Evolutionary conservation across 2,797 vertebrate species (phyloP).

Genomic region (Spondyliosoma cantharus): DNA sequence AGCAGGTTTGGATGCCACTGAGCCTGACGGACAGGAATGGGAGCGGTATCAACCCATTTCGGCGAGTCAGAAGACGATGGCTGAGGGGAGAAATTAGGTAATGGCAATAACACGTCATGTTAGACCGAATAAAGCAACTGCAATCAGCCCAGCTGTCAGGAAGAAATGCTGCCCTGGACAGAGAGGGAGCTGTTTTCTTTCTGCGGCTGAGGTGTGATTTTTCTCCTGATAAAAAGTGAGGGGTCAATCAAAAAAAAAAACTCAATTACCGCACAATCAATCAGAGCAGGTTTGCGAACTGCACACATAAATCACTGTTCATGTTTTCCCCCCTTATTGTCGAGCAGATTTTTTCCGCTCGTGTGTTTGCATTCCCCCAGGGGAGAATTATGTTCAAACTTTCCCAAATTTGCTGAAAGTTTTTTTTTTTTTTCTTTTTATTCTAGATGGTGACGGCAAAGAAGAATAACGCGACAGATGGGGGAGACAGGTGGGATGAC

Average conservation of each 20-base stretch:
- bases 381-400: conserved; percentile 29
- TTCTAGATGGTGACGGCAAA: background rate
- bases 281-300: conserved; percentile 47
- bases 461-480: conserved; percentile 57
- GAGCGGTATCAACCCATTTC: conserved; percentile 38
- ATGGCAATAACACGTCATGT: conserved; percentile 72
- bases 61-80: conserved; percentile 60
- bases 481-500: conserved; percentile 60
- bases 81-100: conserved; percentile 63
- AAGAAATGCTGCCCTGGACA: conserved; percentile 59
- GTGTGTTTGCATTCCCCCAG: background rate
- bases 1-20: conserved; percentile 31
- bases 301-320: background rate
- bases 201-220: conserved; percentile 60
- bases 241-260: conserved; percentile 60
- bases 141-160: conserved; percentile 73
- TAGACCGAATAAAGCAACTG: conserved; percentile 67
- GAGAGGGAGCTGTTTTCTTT: conserved; percentile 49
- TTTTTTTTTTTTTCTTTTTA: conserved; percentile 44
- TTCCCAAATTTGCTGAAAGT: conserved; percentile 30
- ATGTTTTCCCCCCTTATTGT: background rate
- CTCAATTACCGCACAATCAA: conserved; percentile 70
- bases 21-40: conserved; percentile 49
- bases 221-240: conserved; percentile 70
- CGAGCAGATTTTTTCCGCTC: conserved; percentile 7